Evolutionary conservation across 2,113 vertebrate species (phyloP).

Genomic region (Rhegmatorhina hoffmannsi): DNA sequence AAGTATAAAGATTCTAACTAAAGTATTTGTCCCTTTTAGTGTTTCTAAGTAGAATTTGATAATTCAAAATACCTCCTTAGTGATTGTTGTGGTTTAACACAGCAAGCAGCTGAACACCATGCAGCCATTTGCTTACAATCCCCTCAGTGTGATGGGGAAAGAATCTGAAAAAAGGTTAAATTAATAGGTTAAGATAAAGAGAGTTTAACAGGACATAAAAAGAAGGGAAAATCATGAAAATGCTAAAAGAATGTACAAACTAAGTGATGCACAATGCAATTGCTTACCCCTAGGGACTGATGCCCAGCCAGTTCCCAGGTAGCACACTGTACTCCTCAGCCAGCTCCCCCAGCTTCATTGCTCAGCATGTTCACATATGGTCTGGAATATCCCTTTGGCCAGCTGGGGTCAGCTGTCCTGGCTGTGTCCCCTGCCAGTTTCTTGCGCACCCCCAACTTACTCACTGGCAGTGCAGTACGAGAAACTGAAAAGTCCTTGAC

Average conservation of each 20-base stretch:
- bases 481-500: neutral
- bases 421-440: neutral
- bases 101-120: neutral
- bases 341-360: neutral
- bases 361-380: neutral
- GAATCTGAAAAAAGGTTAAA: neutral
- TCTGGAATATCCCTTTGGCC: neutral
- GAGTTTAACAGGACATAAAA: neutral
- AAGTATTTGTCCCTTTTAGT: neutral
- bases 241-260: neutral
- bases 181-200: accelerated
- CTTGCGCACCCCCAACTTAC: neutral
- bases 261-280: accelerated
- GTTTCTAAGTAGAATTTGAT: neutral
- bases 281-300: neutral
- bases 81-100: neutral
- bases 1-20: neutral
- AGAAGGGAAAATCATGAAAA: neutral
- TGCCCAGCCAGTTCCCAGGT: neutral
- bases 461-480: neutral
- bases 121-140: accelerated
- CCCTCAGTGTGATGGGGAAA: neutral
- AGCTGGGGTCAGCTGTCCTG: neutral
- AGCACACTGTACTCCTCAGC: neutral
- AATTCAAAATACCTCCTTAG: neutral